Conservation (phyloP, 2,888 invertebrate genomes). For the Drosophila mulleri region DNA sequence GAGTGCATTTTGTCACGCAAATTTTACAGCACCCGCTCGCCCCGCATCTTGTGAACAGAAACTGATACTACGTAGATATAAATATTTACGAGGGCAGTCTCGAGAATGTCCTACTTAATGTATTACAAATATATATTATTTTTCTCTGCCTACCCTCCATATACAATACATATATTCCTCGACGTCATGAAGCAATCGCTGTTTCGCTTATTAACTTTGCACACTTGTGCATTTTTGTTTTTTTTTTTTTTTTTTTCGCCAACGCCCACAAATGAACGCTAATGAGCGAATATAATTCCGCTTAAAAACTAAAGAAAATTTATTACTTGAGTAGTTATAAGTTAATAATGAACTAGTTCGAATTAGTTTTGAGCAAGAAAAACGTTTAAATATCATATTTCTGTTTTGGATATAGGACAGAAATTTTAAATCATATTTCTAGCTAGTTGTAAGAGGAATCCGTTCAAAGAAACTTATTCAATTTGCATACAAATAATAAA, state of each 20-base stretch:
- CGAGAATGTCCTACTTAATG: too few species aligned
- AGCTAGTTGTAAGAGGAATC: too few species aligned
- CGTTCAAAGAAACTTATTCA: too few species aligned
- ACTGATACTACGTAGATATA: constrained; percentile 19
- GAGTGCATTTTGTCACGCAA: constrained; percentile 72
- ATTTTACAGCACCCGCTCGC: constrained; percentile 22
- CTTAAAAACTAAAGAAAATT: constrained; percentile 1
- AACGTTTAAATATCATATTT: neutral
- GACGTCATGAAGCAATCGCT: constrained; percentile 28
- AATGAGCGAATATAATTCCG: constrained; percentile 30
- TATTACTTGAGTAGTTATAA: neutral
- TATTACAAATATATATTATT: too few species aligned
- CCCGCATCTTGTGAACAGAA: neutral
- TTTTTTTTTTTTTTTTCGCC: constrained; percentile 28
- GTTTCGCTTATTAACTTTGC: constrained; percentile 53
- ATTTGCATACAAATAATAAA: too few species aligned
- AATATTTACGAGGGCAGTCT: neutral
- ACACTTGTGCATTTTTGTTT: constrained; percentile 55
- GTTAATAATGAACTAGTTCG: neutral
- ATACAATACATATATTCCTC: neutral
- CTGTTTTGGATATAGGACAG: too few species aligned
- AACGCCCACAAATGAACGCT: constrained; percentile 29
- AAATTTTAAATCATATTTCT: too few species aligned
- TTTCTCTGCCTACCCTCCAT: neutral
- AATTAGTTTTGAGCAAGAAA: neutral